Conservation (phyloP, 2,113 vertebrate genomes). For the Chamaetylas fuelleborni region DNA sequence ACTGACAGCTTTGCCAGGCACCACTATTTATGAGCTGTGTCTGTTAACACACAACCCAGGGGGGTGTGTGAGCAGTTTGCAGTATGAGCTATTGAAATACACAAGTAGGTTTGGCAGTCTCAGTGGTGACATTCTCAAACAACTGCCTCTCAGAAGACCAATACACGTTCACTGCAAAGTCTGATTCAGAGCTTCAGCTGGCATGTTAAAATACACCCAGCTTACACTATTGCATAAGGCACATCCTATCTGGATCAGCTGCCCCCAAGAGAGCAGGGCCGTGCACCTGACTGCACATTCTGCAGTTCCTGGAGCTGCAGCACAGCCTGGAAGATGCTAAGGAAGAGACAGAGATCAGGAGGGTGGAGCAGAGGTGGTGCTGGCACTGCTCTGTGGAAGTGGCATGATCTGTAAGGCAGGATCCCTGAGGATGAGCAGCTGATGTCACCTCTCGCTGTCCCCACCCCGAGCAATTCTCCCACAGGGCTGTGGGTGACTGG, state of each 20-base stretch:
- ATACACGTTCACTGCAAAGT: not conserved
- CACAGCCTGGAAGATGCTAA: not conserved
- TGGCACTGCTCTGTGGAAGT: not conserved
- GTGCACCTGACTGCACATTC: accelerated
- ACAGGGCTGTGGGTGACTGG: not conserved
- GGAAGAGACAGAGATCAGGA: not conserved
- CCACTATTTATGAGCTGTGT: not conserved
- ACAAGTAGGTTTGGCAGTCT: not conserved
- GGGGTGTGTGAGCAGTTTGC: not conserved
- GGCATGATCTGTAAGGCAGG: not conserved
- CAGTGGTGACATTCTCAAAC: not conserved
- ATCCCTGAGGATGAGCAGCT: not conserved
- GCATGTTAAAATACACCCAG: not conserved
- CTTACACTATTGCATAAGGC: not conserved
- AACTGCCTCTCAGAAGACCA: not conserved
- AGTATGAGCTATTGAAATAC: not conserved
- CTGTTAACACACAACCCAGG: not conserved
- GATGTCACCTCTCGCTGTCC: not conserved
- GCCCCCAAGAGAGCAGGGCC: not conserved
- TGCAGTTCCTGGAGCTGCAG: not conserved
- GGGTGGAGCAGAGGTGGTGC: not conserved
- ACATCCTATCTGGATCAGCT: not conserved
- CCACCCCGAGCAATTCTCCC: not conserved
- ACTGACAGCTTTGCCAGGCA: not conserved
- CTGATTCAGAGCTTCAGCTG: not conserved